Evolutionary conservation across 1,140 invertebrate genomes (phyloP).

Genomic region (Diabrotica undecimpunctata): DNA sequence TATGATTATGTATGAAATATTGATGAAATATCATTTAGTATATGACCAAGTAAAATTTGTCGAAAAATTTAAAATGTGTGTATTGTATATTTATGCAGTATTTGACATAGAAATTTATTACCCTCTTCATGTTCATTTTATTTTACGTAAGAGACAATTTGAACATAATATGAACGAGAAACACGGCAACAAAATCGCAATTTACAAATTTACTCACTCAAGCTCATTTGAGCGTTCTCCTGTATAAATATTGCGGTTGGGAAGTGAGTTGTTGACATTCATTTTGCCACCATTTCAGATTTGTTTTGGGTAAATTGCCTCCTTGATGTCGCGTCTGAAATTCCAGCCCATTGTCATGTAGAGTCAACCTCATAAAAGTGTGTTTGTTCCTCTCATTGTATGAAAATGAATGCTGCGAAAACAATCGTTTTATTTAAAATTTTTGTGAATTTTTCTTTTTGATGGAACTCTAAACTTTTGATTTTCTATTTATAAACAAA

Average conservation of each 20-base stretch:
- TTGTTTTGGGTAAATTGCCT: background rate
- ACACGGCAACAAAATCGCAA: background rate
- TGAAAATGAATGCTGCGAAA: no score
- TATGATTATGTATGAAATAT: no score
- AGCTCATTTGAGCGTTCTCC: background rate
- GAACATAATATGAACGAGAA: background rate
- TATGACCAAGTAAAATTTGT: no score
- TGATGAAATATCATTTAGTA: no score
- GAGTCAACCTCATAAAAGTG: background rate
- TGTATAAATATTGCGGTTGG: background rate
- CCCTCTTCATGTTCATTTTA: background rate
- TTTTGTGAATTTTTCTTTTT: no score
- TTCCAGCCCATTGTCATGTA: background rate
- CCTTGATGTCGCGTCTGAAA: background rate
- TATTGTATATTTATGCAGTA: no score
- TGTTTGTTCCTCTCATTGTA: no score
- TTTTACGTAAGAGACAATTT: background rate
- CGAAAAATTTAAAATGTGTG: no score
- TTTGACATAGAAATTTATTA: no score
- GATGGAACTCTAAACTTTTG: no score
- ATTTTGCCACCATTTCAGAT: background rate
- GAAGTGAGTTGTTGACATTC: constrained; percentile 2
- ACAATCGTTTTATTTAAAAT: no score
- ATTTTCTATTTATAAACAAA: no score
- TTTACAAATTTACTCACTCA: background rate